These are phyloP conservation scores for Dioctria rufipes DNA, from an alignment of 2,888 invertebrate genomes.

Conservation along the genomic window DNA sequence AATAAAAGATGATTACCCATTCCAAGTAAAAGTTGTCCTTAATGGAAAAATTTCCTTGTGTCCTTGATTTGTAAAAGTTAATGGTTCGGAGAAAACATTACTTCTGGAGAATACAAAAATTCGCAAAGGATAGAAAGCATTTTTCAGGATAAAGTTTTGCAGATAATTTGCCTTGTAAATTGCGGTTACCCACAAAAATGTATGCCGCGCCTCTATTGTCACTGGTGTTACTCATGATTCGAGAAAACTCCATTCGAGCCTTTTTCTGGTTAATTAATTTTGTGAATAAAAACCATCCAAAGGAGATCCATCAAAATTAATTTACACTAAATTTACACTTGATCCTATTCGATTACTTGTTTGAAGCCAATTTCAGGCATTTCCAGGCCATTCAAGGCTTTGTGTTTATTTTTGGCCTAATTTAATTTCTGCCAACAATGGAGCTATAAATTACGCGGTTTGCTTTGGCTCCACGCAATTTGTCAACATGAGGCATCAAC, in stretches of 20 bases:
- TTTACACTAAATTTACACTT: slow-evolving; percentile 38
- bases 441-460: slow-evolving; percentile 15
- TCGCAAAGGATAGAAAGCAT: background rate
- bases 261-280: too few species aligned
- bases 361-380: background rate
- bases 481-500: slow-evolving; percentile 10
- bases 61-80: background rate
- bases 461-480: slow-evolving; percentile 16
- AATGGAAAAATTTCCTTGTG: slow-evolving; percentile 21
- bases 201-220: too few species aligned
- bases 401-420: slow-evolving; percentile 36
- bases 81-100: background rate
- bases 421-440: slow-evolving; percentile 6
- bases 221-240: too few species aligned
- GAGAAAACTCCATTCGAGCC: too few species aligned
- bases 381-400: slow-evolving; percentile 5
- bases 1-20: slow-evolving; percentile 40
- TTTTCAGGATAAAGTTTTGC: background rate
- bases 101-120: background rate
- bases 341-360: background rate
- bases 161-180: background rate
- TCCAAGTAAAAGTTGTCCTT: slow-evolving; percentile 16
- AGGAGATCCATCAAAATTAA: background rate
- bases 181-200: too few species aligned
- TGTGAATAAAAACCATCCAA: too few species aligned